Evolutionary conservation across 2,888 invertebrate species (phyloP), one percentile per base, ranked within the genome.

Genomic region (Aphidius colemani): DNA sequence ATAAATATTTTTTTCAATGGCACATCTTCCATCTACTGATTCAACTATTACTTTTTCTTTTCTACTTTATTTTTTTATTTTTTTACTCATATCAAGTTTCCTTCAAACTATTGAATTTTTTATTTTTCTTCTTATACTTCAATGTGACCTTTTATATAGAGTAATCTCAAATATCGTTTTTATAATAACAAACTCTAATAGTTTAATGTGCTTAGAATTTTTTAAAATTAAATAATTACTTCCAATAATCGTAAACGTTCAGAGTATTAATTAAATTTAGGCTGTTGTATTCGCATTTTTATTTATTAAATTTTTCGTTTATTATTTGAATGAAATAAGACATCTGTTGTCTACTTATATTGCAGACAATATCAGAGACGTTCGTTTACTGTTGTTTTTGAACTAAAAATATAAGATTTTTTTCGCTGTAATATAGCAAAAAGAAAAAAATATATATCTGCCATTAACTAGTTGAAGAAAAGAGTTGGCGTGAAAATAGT

Each of bases 1-100:
- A 77, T 77, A 76, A 78, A 78, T 78, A 78, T 77, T 78, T 78
- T 30, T 30, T 76, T 74, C 72, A 75, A 76, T 73, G 73, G 72
- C 71, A 68, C 70, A 69, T 67, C 70, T 72, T 70, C 69, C 70
- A 70, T 70, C 70, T 59, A 53, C 57, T 53, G 48, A 30, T 53
- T 44, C 60, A 18, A 40, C 59, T 51, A 58, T 40, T 58, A 46
- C 40, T 30, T 30, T 30, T 5, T 5, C 5, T 30, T 5, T 30
- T 30, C 5, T 30, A 5, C 30, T 30, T 30, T 46, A 43, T 40
- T 10, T 30, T 50, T 44, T 30, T 30, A 9, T 51, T n/a, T 43
- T 49, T 46, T 40, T 13, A 8, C n/a, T 30, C 39, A 9, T 11
- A 9, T 43, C 30, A 39, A 30, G n/a, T 9, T 18, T 13, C 18